Evolutionary conservation across 2,888 invertebrate genomes (phyloP).

Genomic region (Ichneumoninae sp.): DNA sequence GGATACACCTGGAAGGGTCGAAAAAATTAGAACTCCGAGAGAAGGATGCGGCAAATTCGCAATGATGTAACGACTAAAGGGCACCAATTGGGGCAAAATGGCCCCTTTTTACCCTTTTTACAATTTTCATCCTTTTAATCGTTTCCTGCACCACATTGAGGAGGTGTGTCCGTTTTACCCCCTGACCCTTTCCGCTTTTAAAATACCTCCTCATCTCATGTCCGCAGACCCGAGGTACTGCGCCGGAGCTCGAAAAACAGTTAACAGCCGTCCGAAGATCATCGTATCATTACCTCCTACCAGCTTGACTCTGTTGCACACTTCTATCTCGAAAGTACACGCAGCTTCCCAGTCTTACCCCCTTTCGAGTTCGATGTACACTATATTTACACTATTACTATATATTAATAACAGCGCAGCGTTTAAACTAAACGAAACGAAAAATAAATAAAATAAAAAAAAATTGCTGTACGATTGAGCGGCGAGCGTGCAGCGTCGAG

Average conservation of each 20-base stretch:
- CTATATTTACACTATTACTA: slow-evolving; percentile 25
- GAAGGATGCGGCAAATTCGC: background rate
- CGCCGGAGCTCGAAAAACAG: slow-evolving; percentile 2
- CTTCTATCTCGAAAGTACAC: slow-evolving; percentile 32
- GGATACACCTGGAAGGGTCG: background rate
- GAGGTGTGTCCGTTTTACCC: too few species aligned
- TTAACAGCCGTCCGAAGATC: slow-evolving; percentile 1
- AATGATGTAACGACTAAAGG: slow-evolving; percentile 15
- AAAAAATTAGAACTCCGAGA: background rate
- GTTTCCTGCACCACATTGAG: too few species aligned
- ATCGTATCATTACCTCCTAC: background rate
- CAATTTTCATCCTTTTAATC: too few species aligned
- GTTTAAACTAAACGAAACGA: background rate
- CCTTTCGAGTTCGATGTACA: slow-evolving; percentile 32
- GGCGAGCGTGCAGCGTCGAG: slow-evolving; percentile 57
- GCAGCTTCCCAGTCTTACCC: slow-evolving; percentile 24
- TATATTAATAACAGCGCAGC: slow-evolving; percentile 23
- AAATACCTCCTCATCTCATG: background rate
- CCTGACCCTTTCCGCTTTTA: background rate
- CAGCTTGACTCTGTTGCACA: background rate
- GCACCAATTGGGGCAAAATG: background rate
- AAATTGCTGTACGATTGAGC: slow-evolving; percentile 42
- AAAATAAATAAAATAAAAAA: background rate
- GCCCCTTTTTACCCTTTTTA: too few species aligned
- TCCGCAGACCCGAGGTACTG: background rate